These are phyloP conservation scores for Kuschelorhynchus macadamiae DNA, from an alignment of 2,888 invertebrate species.

Conservation along the genomic window DNA sequence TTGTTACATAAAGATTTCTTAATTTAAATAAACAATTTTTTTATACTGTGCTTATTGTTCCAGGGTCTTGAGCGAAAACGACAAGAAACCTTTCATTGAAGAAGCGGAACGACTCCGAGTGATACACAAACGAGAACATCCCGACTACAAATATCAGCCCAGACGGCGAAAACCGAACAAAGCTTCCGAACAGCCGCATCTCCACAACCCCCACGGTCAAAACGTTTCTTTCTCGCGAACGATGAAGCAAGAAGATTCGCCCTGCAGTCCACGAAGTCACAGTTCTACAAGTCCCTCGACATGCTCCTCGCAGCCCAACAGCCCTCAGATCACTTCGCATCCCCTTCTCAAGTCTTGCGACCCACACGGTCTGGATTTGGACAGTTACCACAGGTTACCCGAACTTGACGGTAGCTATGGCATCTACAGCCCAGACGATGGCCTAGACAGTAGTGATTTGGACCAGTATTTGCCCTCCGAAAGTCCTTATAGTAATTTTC, in stretches of 20 bases:
- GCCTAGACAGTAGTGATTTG: constrained; percentile 78
- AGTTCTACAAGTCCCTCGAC: constrained; percentile 66
- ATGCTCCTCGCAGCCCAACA: constrained; percentile 66
- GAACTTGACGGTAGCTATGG: constrained; percentile 62
- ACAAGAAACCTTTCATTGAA: constrained; percentile 94
- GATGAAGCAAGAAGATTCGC: constrained; percentile 67
- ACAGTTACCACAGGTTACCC: constrained; percentile 65
- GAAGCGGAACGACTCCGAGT: constrained; percentile 93
- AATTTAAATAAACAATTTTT: no score
- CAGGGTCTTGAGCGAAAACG: constrained; percentile 88
- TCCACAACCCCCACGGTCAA: constrained; percentile 59
- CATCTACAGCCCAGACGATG: constrained; percentile 70
- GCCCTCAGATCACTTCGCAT: constrained; percentile 59
- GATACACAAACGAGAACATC: constrained; percentile 94
- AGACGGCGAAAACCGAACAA: constrained; percentile 79
- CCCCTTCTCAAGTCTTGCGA: constrained; percentile 57
- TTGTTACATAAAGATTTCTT: no score
- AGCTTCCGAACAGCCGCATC: constrained; percentile 34
- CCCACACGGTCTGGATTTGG: constrained; percentile 61
- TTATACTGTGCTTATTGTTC: constrained; percentile 59
- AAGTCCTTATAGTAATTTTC: constrained; percentile 66
- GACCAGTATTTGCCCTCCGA: constrained; percentile 81
- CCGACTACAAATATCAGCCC: constrained; percentile 96
- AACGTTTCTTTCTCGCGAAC: constrained; percentile 61
- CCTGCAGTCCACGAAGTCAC: constrained; percentile 65